Evolutionary conservation across 2,888 invertebrate species (phyloP), one percentile per base, ranked within the genome.

Genomic region (Euplagia quadripunctaria): DNA sequence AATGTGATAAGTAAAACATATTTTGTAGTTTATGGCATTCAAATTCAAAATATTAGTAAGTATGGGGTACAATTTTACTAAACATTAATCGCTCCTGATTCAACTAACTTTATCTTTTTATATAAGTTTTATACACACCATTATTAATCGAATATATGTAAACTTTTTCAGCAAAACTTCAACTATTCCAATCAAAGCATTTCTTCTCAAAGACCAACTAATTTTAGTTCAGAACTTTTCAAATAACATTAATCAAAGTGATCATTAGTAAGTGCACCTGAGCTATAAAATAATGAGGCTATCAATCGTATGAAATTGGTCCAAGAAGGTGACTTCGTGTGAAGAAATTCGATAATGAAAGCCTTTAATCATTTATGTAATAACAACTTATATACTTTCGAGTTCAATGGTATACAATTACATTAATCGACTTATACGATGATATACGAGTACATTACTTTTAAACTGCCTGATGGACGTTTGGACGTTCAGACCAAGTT

Each of bases 181-280:
- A 90, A 90, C 90, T 90, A 91, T 91, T 90, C 80, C 90, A 88
- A 91, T 91, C 79, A 79, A 72, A 77, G 82, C 80, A 87, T 90
- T 89, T 89, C 84, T 84, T 78, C 66, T 64, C 77, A 74, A 78
- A 80, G 73, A 55, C 74, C 66, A 81, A 83, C 46, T 49, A 81
- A 81, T 83, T 82, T 58, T 64, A 64, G 43, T 71, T 68, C n/a
- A 70, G 31, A 68, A 76, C 64, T 67, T 52, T 68, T 51, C 69
- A 66, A 72, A 42, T 58, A 41, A 11, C 74, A 76, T 82, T 82
- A 66, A 80, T 85, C 66, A 73, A 43, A 41, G 61, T 64, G 68
- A 75, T 77, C 74, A 84, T 79, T 68, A 68, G 68, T 68, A 20
- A 69, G 42, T 80, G 67, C 76, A 79, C 72, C 77, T 81, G 78